These are phyloP conservation scores for Diprion similis DNA, from an alignment of 1,140 invertebrate genomes.

Conservation along the genomic window DNA sequence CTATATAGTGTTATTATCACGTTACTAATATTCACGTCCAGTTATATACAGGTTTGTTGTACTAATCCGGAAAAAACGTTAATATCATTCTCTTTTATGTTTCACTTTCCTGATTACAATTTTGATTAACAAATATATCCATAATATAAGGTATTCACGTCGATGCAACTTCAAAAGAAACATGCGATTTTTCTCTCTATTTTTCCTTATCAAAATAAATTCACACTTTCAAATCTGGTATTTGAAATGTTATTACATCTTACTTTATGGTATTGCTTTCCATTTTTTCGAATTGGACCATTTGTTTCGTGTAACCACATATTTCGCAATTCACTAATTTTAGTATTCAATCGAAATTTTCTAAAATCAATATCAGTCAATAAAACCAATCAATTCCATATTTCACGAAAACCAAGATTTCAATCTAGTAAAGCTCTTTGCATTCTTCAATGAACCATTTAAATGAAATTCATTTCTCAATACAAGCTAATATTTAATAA, in stretches of 20 bases:
- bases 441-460: no score
- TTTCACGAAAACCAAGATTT: no score
- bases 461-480: no score
- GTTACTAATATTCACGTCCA: background rate
- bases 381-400: background rate
- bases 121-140: background rate
- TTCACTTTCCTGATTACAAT: background rate
- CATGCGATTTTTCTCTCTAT: background rate
- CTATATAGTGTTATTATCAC: background rate
- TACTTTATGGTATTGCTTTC: background rate
- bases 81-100: background rate
- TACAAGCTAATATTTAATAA: no score
- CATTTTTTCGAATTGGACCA: background rate
- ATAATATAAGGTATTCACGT: background rate
- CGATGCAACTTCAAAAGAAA: conserved; percentile 3
- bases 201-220: background rate
- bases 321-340: background rate
- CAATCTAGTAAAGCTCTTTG: no score
- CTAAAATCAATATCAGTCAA: background rate
- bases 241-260: background rate
- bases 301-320: background rate
- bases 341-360: background rate
- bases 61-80: background rate
- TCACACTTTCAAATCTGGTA: background rate
- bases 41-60: conserved; percentile 1